Conservation (phyloP, 2,113 vertebrate species). For the Coregonus clupeaformis region DNA sequence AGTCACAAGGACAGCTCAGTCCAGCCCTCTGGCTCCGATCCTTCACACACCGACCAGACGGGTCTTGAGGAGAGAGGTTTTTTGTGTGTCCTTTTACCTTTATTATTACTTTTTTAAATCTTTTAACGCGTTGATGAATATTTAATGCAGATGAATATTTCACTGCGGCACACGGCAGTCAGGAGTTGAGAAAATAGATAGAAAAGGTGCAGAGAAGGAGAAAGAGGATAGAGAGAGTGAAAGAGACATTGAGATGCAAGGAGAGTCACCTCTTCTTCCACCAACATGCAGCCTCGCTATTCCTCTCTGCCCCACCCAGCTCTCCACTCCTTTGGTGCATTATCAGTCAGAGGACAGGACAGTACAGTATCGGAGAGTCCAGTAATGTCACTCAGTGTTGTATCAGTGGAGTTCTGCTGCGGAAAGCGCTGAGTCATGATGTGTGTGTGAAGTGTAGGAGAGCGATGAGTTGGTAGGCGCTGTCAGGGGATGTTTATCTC, state of each 20-base stretch:
- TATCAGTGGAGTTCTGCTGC: conserved; percentile 51
- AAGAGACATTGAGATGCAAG: conserved; percentile 35
- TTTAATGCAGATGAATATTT: conserved; percentile 66
- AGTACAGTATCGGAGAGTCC: conserved; percentile 30
- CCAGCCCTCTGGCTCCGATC: conserved; percentile 13
- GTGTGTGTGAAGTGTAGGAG: conserved; percentile 26
- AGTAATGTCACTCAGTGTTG: conserved; percentile 33
- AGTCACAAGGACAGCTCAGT: conserved; percentile 1
- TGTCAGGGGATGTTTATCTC: conserved; percentile 59
- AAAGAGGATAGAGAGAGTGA: background rate
- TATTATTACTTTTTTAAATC: conserved; percentile 64
- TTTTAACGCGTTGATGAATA: conserved; percentile 54
- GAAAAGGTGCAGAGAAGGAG: background rate
- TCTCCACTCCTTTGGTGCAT: conserved; percentile 26
- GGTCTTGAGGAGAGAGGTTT: conserved; percentile 13
- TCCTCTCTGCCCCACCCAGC: background rate
- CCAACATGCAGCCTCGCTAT: background rate
- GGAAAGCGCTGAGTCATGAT: conserved; percentile 54
- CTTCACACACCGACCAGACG: conserved; percentile 7
- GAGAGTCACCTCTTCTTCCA: conserved; percentile 27
- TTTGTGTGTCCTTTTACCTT: conserved; percentile 35
- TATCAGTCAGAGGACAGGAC: conserved; percentile 27
- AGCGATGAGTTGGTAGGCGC: conserved; percentile 47
- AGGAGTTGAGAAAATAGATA: conserved; percentile 21
- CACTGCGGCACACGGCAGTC: conserved; percentile 33